Conservation (phyloP, 2,797 vertebrate species). For the Schizothorax lantsangensis region DNA sequence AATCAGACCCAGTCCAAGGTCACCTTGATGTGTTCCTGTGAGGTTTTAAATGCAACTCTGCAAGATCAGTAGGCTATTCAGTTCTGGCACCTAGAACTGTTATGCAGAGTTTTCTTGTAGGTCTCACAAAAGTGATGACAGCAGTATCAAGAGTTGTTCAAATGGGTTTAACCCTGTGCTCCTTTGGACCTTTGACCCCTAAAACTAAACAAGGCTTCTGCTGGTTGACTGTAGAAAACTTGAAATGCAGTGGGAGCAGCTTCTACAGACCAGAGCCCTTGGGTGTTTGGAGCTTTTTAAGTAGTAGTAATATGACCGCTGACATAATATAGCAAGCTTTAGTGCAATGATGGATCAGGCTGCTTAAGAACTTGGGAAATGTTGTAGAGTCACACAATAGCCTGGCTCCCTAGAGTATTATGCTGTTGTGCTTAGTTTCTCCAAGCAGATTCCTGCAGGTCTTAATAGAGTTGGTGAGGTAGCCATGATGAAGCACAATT, state of each 20-base stretch:
- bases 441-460: background rate
- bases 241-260: background rate
- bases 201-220: background rate
- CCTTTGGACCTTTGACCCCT: slow-evolving; percentile 26
- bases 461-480: background rate
- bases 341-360: background rate
- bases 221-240: background rate
- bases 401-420: slow-evolving; percentile 1
- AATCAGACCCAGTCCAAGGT: background rate
- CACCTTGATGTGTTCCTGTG: background rate
- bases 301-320: background rate
- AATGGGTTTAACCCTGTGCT: slow-evolving; percentile 14
- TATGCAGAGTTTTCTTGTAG: background rate
- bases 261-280: background rate
- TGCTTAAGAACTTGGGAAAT: background rate
- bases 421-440: background rate
- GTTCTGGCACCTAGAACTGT: background rate
- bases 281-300: slow-evolving; percentile 1
- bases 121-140: background rate
- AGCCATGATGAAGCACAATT: background rate
- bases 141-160: background rate
- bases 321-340: background rate
- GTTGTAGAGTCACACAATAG: slow-evolving; percentile 17
- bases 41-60: background rate
- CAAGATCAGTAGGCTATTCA: no score